Evolutionary conservation across 2,113 vertebrate genomes (phyloP).

Genomic region (Chitala chitala): DNA sequence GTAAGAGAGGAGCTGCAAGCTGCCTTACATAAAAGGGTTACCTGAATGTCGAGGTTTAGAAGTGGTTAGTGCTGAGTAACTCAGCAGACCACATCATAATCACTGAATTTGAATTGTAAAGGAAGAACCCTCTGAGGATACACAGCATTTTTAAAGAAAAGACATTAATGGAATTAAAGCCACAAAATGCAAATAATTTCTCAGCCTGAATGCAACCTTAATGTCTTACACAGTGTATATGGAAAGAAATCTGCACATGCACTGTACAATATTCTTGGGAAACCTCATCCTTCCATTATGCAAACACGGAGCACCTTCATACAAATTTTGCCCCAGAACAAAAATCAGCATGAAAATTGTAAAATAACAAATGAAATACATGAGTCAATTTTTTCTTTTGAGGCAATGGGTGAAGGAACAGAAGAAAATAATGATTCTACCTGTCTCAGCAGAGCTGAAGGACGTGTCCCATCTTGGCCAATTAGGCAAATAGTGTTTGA

Average conservation of each 20-base stretch:
- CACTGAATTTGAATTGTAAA: too few relatives aligned
- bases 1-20: not conserved
- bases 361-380: too few relatives aligned
- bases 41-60: too few relatives aligned
- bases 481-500: slow-evolving; percentile 14
- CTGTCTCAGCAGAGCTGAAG: not conserved
- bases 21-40: not conserved
- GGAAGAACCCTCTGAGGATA: not conserved
- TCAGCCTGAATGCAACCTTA: not conserved
- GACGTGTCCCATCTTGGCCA: slow-evolving; percentile 17
- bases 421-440: not conserved
- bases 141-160: slow-evolving; percentile 5
- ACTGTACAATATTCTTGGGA: too few relatives aligned
- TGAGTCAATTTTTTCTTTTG: too few relatives aligned
- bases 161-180: slow-evolving; percentile 1
- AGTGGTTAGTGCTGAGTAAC: too few relatives aligned
- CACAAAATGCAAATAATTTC: not conserved
- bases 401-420: not conserved
- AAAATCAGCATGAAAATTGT: not conserved
- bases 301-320: too few relatives aligned
- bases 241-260: too few relatives aligned
- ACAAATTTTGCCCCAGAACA: not conserved
- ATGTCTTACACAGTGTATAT: too few relatives aligned
- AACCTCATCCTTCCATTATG: too few relatives aligned
- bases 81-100: too few relatives aligned